Percentiles rank a stretch among this genome's conserved stretches.
phyloP scores from a whole-genome alignment of 2,888 invertebrate genomes.

The Sialis lutaria region DNA sequence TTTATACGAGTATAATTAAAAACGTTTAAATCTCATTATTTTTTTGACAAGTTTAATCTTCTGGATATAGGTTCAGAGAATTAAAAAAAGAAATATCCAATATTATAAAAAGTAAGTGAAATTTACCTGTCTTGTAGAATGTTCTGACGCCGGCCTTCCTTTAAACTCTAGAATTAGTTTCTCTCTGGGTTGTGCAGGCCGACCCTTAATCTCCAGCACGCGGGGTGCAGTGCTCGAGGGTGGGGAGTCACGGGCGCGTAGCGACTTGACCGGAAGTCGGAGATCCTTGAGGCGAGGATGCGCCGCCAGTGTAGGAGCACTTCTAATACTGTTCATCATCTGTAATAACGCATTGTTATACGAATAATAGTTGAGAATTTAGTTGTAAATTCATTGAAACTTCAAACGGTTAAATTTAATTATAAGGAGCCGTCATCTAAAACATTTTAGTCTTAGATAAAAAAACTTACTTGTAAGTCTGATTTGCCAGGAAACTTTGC shows the following conservation, averaged over 20 bases:
- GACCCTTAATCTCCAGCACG: slow-evolving; percentile 40
- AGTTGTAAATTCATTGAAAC: too few relatives aligned
- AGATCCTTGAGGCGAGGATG: slow-evolving; percentile 56
- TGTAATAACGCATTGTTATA: too few relatives aligned
- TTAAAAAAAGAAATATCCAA: too few relatives aligned
- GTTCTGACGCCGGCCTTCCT: slow-evolving; percentile 43
- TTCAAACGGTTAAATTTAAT: too few relatives aligned
- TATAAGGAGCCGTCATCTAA: too few relatives aligned
- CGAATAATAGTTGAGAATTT: too few relatives aligned
- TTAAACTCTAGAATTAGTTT: slow-evolving; percentile 51
- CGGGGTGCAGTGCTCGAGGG: slow-evolving; percentile 38
- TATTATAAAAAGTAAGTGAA: too few relatives aligned
- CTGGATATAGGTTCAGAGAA: too few relatives aligned
- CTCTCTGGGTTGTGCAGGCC: slow-evolving; percentile 36
- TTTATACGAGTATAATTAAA: too few relatives aligned
- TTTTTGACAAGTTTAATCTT: too few relatives aligned
- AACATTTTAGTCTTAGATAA: too few relatives aligned
- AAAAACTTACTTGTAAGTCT: slow-evolving; percentile 14
- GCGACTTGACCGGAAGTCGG: slow-evolving; percentile 52
- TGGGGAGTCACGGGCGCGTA: slow-evolving; percentile 41
- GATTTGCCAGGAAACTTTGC: slow-evolving; percentile 55
- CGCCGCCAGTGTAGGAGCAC: slow-evolving; percentile 60
- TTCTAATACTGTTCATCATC: slow-evolving; percentile 61
- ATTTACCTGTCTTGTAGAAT: slow-evolving; percentile 14
- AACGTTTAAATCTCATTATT: too few relatives aligned